Evolutionary conservation across 2,888 invertebrate species (phyloP), one percentile per base, ranked within the genome.

Genomic region (Monoplex corrugatus): DNA sequence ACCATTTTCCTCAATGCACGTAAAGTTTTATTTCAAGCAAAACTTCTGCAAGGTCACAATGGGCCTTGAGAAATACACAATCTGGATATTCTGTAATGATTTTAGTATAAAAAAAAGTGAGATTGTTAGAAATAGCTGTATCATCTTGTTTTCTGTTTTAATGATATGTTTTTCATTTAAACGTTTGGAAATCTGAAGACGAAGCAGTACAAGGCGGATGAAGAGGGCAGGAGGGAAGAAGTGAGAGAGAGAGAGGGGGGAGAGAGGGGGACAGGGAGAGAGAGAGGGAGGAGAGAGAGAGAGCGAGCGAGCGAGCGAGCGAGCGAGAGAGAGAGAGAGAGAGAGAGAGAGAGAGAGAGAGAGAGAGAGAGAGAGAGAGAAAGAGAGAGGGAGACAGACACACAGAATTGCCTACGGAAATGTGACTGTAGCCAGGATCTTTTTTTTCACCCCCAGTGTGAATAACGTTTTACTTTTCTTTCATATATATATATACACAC

Each of bases 161-260:
- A n/a, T n/a, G n/a, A n/a, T n/a, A n/a, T n/a, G n/a, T n/a, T n/a
- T n/a, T n/a, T n/a, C n/a, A n/a, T n/a, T n/a, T 23, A 57, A 13
- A 57, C 57, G 57, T 19, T 0, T 57, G 57, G 57, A 13, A 13
- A 57, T 19, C 57, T 57, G 57, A 19, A 35, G 16, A 8, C 32
- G 86, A 32, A 23, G 40, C 57, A 57, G 23, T 50, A 28, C 50
- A 63, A 32, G 63, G 35, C 38, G 16, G 23, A 63, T 23, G 32
- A 35, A 63, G 63, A 63, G 23, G n/a, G 35, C 10, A 6, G 63
- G 63, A 32, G 16, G 63, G 38, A 45, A 45, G 44, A 40, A 45
- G 86, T 28, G 23, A 68, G 68, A 84, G 57, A 86, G 35, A 43
- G 43, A 89, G 87, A 82, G 43, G 35, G 80, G 35, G 8, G 80